phyloP scores from a whole-genome alignment of 2,888 invertebrate genomes.

The Notodromas monacha region DNA sequence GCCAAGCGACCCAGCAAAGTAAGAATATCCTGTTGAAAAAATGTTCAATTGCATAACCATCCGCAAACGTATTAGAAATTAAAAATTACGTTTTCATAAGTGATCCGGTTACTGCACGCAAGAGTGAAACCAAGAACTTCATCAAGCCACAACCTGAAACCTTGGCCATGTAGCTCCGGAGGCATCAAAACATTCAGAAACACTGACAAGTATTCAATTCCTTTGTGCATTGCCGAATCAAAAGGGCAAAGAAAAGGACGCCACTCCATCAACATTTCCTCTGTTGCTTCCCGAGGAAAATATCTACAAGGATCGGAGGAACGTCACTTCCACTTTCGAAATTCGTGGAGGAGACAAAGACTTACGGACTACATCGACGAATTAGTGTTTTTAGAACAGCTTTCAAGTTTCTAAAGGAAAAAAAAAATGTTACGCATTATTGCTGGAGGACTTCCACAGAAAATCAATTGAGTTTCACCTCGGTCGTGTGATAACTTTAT shows the following conservation, averaged over 20 bases:
- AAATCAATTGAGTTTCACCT: no score
- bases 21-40: constrained; percentile 24
- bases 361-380: constrained; percentile 15
- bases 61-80: no score
- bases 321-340: no score
- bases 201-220: constrained; percentile 28
- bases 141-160: constrained; percentile 28
- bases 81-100: constrained; percentile 31
- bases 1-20: constrained; percentile 37
- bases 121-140: constrained; percentile 45
- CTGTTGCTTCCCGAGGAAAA: constrained; percentile 35
- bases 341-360: no score
- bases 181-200: constrained; percentile 41
- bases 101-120: constrained; percentile 32
- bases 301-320: no score
- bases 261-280: constrained; percentile 52
- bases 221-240: constrained; percentile 19
- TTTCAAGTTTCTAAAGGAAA: constrained; percentile 16
- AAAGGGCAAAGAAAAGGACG: constrained; percentile 45
- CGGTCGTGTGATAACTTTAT: no score
- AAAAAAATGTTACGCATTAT: no score
- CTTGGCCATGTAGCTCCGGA: constrained; percentile 25
- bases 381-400: constrained; percentile 15
- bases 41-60: no score
- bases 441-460: no score